Evolutionary conservation across 2,797 vertebrate species (phyloP), one percentile per base, ranked within the genome.

Genomic region (Dicrostonyx torquatus): DNA sequence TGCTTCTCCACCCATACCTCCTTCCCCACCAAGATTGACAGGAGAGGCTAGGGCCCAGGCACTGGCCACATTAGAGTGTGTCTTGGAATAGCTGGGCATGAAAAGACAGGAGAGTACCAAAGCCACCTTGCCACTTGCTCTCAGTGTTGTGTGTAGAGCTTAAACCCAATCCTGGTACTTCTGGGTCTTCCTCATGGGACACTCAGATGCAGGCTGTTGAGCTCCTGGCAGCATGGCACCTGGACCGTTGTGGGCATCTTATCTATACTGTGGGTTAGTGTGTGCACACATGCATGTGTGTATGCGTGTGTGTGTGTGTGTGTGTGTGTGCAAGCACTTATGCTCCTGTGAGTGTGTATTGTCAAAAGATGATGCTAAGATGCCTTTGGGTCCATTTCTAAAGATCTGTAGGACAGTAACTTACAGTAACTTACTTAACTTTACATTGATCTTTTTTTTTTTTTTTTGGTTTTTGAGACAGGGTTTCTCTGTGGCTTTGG

Each of bases 341-440:
- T 5, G 29, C 12, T 64, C 62, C 29, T 15, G 13, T 50, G 7
- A 31, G 45, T 76, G 43, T 50, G 29, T 45, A 17, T 64, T 64
- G 29, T 76, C 58, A 80, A 72, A 55, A 80, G 18, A 87, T 87
- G n/a, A 29, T 45, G 6, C 43, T 72, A 82, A 53, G 37, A 40
- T 58, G 37, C 6, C 22, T 76, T 86, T 68, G 43, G 43, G 40
- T 77, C 45, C 37, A 40, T 72, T 50, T 90, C 86, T 84, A 68
- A 92, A 90, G 64, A 83, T 89, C 50, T 73, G 0, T 40, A 68
- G 85, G 40, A 90, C 29, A 68, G 48, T 68, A 50, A 60, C 5
- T 34, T n/a, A 90, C 29, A 68, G 48, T 68, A 50, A 60, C 5
- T 34, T n/a, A n/a, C n/a, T n/a, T 76, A 79, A 79, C 75, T 91